Evolutionary conservation across 1,140 invertebrate genomes (phyloP), one percentile per base, ranked within the genome.

Genomic region (Vanessa atalanta): DNA sequence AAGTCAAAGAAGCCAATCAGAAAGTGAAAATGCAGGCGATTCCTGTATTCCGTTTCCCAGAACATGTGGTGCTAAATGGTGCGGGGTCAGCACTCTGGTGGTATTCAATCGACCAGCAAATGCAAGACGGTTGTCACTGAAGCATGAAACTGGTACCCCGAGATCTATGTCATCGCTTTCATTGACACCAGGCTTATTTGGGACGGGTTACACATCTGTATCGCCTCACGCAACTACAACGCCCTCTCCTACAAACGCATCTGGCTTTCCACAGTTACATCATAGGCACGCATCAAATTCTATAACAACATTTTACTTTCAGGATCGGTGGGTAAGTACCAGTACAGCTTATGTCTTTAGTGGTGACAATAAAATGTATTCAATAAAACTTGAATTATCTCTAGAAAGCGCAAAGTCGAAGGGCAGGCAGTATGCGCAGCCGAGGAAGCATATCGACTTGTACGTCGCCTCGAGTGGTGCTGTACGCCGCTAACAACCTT

Each of bases 1-100:
- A 8, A 92, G 90, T 70, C 91, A 93, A 83, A 82, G 87, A 76
- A 91, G 87, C 79, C 90, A 87, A 64, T 91, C 85, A 12, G 90
- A 90, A 77, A 87, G 89, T 70, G 93, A 93, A 53, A 92, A 89
- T 66, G 88, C 90, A 1, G 91, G 96, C 72, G 96, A 97, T 85
- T 95, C 96, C n/a, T 97, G 96, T 80, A 97, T 99, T 76, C 98
- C 98, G 1, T 99, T 98, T 93, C 98, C 98, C 1, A 94, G 97
- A 69, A 99, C 98, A 0, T 98, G 97, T 14, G 98, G 98, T 6
- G 98, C 97, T 1, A 96, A 96, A 85, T 99, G 99, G 94, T 98
- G 97, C 92, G 96, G 96, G 51, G 96, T 96, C 43, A 96, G 96
- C 79, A 95, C 96, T 31, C 91, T 98, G 37, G 97, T 98, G 11